Conservation (phyloP, 2,797 vertebrate genomes). For the Lycodopsis pacificus region DNA sequence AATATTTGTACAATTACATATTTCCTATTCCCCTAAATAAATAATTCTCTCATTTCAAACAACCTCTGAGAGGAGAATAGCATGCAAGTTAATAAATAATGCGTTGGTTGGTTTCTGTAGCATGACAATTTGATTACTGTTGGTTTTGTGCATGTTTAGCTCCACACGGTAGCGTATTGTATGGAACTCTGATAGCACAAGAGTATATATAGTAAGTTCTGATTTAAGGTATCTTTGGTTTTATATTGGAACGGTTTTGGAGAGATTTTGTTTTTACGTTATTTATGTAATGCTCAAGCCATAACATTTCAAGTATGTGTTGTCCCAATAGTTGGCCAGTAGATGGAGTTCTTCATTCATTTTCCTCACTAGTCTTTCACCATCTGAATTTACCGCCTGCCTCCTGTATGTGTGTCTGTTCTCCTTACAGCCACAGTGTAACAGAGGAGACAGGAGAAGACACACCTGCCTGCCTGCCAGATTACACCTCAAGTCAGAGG, state of each 20-base stretch:
- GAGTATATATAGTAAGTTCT: background rate
- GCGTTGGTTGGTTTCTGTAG: background rate
- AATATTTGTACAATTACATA: too few relatives aligned
- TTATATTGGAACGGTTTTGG: background rate
- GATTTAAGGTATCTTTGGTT: background rate
- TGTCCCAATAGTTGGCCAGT: conserved; percentile 31
- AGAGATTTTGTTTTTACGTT: background rate
- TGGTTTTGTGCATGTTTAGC: background rate
- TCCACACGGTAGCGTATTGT: background rate
- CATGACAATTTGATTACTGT: background rate
- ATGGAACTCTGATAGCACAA: background rate
- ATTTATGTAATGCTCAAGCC: background rate
- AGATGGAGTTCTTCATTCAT: conserved; percentile 58
- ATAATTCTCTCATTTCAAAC: background rate
- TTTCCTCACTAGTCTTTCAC: conserved; percentile 1
- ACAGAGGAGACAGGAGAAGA: background rate
- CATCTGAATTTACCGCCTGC: background rate
- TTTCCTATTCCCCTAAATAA: background rate
- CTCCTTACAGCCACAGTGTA: background rate
- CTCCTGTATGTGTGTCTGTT: background rate
- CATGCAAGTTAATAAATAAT: background rate
- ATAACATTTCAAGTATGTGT: background rate
- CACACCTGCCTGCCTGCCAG: background rate
- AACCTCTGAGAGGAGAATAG: background rate
- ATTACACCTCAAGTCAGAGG: background rate